Percentiles rank a stretch among this genome's conserved stretches.
Evolutionary conservation across 1,140 invertebrate genomes (phyloP).

Genomic region (Rhysida immarginata): DNA sequence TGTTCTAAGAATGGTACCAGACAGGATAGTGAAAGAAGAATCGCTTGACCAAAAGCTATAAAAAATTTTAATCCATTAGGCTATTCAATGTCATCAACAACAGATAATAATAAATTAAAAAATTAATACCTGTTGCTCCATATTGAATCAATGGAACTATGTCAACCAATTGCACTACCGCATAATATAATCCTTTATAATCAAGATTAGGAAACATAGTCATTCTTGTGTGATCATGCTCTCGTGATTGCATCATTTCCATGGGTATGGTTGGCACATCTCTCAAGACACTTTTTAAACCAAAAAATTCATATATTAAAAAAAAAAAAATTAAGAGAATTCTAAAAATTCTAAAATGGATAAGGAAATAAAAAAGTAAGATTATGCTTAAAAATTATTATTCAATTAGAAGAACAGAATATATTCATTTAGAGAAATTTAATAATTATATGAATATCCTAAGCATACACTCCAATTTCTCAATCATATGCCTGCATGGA

Average conservation of each 20-base stretch:
- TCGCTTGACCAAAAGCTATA: slow-evolving; percentile 75
- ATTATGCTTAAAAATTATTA: too few species aligned
- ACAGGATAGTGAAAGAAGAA: slow-evolving; percentile 77
- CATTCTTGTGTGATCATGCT: slow-evolving; percentile 68
- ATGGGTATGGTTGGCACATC: slow-evolving; percentile 82
- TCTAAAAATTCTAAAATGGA: too few species aligned
- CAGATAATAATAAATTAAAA: too few species aligned
- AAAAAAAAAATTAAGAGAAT: not conserved
- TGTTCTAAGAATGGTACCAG: slow-evolving; percentile 91
- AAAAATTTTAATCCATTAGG: too few species aligned
- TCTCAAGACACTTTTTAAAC: slow-evolving; percentile 58
- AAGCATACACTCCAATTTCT: too few species aligned
- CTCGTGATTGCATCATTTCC: slow-evolving; percentile 69
- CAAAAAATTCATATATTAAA: not conserved
- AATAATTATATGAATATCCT: too few species aligned
- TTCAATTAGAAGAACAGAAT: too few species aligned
- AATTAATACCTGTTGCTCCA: slow-evolving; percentile 70
- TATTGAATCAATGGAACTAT: slow-evolving; percentile 66
- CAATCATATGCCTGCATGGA: too few species aligned
- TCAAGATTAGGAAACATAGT: slow-evolving; percentile 85
- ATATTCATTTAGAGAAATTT: too few species aligned
- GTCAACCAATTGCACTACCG: slow-evolving; percentile 63
- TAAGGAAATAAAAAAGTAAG: too few species aligned
- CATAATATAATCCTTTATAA: slow-evolving; percentile 82
- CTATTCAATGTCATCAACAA: too few species aligned